A percentile compares a stretch with the other conserved stretches of the same genome.
Conservation (phyloP, 2,113 vertebrate genomes). For the Salvelinus fontinalis region DNA sequence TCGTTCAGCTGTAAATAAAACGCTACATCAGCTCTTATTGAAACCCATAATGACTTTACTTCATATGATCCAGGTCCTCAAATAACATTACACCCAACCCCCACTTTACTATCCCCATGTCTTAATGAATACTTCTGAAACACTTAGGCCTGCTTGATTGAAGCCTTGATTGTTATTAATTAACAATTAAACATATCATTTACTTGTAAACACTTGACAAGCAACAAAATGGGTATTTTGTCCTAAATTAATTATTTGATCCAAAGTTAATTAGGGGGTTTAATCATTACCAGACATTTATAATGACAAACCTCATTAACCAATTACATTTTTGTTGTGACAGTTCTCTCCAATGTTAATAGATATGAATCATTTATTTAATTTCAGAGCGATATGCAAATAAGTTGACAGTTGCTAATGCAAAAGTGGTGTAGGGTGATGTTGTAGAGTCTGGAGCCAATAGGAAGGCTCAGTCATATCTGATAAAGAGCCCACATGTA, state of each 20-base stretch:
- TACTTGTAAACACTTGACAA: constrained; percentile 67
- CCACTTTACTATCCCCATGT: background rate
- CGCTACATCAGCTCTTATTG: no score
- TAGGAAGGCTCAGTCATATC: background rate
- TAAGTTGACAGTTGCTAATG: constrained; percentile 37
- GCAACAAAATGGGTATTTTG: constrained; percentile 66
- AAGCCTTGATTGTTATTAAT: constrained; percentile 1
- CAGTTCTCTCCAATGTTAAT: constrained; percentile 57
- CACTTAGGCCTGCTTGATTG: background rate
- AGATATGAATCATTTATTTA: constrained; percentile 61
- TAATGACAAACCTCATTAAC: constrained; percentile 23
- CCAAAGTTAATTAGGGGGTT: constrained; percentile 38
- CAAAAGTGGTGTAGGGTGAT: constrained; percentile 21
- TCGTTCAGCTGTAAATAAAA: no score
- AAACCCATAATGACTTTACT: no score
- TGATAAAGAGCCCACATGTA: background rate
- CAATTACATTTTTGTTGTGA: constrained; percentile 61
- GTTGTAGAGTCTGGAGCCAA: constrained; percentile 3
- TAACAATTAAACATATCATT: constrained; percentile 62
- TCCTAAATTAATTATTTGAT: constrained; percentile 65
- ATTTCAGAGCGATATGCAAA: constrained; percentile 48
- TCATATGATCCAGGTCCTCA: no score
- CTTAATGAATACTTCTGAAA: background rate
- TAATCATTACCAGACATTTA: constrained; percentile 36
- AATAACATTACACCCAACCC: no score